Evolutionary conservation across 2,797 vertebrate genomes (phyloP).

Genomic region (Peromyscus aztecus): DNA sequence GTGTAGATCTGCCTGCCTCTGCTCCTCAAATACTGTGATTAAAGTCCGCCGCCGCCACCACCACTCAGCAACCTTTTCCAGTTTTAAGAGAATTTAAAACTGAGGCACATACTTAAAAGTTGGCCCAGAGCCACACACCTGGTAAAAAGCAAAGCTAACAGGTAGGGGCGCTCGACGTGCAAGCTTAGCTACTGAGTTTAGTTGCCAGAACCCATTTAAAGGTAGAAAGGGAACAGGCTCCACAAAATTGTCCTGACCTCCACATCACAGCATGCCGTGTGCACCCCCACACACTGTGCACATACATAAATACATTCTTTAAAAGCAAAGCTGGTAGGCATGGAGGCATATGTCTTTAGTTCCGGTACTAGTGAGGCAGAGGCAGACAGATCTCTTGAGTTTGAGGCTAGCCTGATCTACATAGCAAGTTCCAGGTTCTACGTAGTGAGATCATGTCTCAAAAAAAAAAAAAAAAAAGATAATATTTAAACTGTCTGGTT

Average conservation of each 20-base stretch:
- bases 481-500: neutral
- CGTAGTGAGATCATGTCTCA: neutral
- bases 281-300: neutral
- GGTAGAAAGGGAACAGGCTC: neutral
- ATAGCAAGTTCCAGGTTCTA: neutral
- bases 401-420: neutral
- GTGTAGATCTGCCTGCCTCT: neutral
- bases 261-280: neutral
- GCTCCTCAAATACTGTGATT: neutral
- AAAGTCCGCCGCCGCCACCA: neutral
- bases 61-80: neutral
- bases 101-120: conserved; percentile 33
- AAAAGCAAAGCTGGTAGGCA: conserved; percentile 16
- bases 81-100: conserved; percentile 49
- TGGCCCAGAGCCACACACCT: neutral
- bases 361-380: neutral
- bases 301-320: neutral
- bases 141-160: conserved; percentile 23
- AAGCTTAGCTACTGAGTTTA: neutral
- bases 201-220: neutral
- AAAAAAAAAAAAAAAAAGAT: neutral
- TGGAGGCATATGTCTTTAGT: neutral
- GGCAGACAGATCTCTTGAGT: neutral
- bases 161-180: neutral
- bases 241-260: neutral